These are phyloP conservation scores for Amphiura filiformis DNA, from an alignment of 35 echinoderm and acorn worm species.

Conservation along the genomic window DNA sequence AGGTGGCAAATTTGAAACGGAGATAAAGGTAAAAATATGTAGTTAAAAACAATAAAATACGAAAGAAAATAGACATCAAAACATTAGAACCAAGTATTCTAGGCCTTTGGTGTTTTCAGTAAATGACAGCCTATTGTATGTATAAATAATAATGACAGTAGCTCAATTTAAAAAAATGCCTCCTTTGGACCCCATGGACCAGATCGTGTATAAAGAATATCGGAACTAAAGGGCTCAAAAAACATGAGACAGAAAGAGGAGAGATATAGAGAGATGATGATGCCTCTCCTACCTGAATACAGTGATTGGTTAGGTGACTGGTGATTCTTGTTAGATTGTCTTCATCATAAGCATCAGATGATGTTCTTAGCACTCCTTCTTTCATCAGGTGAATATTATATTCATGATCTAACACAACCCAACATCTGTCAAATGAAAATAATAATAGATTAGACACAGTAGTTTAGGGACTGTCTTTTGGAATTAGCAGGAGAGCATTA, in stretches of 20 bases:
- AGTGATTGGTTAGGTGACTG: constrained; percentile 74
- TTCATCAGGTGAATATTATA: constrained; percentile 68
- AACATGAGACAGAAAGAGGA: background rate
- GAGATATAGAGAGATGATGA: background rate
- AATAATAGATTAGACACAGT: background rate
- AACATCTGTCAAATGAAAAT: constrained; percentile 46
- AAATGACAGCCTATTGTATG: no score
- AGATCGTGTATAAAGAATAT: background rate
- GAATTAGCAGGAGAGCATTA: no score
- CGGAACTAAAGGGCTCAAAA: background rate
- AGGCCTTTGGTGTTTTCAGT: no score
- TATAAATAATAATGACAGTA: no score
- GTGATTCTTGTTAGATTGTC: constrained; percentile 19
- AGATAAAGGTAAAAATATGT: no score
- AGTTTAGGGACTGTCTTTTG: no score
- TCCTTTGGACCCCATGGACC: no score
- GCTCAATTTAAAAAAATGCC: no score
- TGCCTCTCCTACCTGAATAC: constrained; percentile 69
- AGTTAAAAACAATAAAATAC: no score
- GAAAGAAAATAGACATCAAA: no score
- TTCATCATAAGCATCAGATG: constrained; percentile 45
- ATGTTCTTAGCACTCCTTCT: constrained; percentile 71
- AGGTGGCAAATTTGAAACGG: no score
- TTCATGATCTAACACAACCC: constrained; percentile 67
- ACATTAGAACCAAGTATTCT: no score